These are phyloP conservation scores for Elysia chlorotica DNA, from an alignment of 1,140 invertebrate genomes.

Conservation along the genomic window DNA sequence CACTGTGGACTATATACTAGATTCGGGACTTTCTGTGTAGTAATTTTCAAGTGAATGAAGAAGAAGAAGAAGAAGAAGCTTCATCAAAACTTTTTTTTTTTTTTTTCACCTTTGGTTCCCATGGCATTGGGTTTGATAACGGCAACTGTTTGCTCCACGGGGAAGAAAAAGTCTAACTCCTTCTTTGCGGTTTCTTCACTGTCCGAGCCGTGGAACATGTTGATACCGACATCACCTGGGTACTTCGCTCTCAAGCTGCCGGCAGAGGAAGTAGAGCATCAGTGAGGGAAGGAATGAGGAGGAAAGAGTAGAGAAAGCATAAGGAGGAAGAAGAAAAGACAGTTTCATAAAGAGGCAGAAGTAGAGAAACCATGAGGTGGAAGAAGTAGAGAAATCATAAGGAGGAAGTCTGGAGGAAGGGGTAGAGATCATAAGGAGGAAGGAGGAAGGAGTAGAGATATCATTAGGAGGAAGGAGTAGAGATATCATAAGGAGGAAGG, in stretches of 20 bases:
- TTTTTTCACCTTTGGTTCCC: constrained; percentile 57
- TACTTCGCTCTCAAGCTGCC: constrained; percentile 60
- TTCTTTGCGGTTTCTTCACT: constrained; percentile 46
- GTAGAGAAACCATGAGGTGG: too few species aligned
- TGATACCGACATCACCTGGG: constrained; percentile 43
- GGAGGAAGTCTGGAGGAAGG: neutral
- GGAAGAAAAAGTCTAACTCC: constrained; percentile 62
- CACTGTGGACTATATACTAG: too few species aligned
- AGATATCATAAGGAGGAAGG: too few species aligned
- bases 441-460: too few species aligned
- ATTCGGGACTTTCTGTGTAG: too few species aligned
- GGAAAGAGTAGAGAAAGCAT: neutral
- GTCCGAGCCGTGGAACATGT: constrained; percentile 59
- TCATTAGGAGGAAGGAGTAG: too few species aligned
- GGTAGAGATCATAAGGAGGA: neutral
- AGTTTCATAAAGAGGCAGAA: neutral
- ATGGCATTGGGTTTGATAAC: constrained; percentile 59
- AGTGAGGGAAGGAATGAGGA: neutral
- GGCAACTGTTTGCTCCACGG: constrained; percentile 59
- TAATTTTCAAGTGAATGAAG: too few species aligned
- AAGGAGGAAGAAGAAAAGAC: neutral
- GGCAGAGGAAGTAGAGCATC: neutral
- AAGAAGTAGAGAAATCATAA: neutral
- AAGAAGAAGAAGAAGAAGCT: too few species aligned
- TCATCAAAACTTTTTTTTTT: too few species aligned